Evolutionary conservation across 2,888 invertebrate species (phyloP), one percentile per base, ranked within the genome.

Genomic region (Baccha elongata): DNA sequence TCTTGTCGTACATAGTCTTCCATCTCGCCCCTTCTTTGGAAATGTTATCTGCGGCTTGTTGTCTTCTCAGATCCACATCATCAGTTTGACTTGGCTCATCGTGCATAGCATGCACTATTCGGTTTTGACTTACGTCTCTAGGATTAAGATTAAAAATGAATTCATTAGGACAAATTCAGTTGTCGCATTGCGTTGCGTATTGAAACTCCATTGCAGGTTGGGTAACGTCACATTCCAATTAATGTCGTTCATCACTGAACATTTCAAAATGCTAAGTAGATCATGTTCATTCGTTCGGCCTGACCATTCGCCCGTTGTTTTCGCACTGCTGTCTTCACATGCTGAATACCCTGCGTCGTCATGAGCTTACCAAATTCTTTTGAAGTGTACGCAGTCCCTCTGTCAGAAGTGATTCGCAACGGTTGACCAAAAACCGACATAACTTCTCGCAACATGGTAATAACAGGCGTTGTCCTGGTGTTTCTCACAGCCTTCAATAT

Each of bases 391-490:
- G 79, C 72, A 21, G 73, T 76, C 3, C 72, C 78, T 1, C 85
- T 46, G 37, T 79, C 84, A 3, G 83, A 64, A 10, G 75, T 44
- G 19, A 84, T 53, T 29, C 35, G 6, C 23, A 58, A 26, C 3
- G 75, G 75, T 32, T 76, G 11, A 0, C 81, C 75, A 48, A 84
- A 84, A n/a, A 50, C 60, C 1, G 55, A n/a, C 8, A 84, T 71
- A 0, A 85, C 40, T 1, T 81, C 8, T n/a, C 68, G 53, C n/a
- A 85, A 13, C 10, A 68, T 68, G 3, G 80, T 65, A 0, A 85
- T 8, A 0, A 86, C 86, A 0, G 85, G 85, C 8, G 76, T 62
- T 0, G 84, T 74, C 37, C 85, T 86, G 1, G 85, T 85, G 4
- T 35, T 84, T 1, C 68, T 29, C 10, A 86, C 76, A 3, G 86